These are phyloP conservation scores for Nudaria mundana DNA, from an alignment of 2,888 invertebrate species.

Conservation along the genomic window DNA sequence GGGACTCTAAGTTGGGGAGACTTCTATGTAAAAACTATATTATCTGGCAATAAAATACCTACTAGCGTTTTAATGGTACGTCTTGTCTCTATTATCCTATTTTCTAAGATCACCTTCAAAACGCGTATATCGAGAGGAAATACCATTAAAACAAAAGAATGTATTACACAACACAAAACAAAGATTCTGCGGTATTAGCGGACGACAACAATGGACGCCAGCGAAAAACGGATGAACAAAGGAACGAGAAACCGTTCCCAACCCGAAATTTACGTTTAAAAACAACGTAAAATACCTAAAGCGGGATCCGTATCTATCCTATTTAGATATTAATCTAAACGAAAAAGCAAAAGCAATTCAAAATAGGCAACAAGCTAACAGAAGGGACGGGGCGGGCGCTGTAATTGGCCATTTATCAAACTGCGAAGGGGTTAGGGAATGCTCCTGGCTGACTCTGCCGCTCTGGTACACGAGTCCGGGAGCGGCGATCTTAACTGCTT, in stretches of 20 bases:
- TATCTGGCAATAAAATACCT: not conserved
- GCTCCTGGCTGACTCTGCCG: constrained; percentile 62
- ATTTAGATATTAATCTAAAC: constrained; percentile 82
- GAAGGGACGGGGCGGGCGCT: constrained; percentile 75
- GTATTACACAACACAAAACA: constrained; percentile 51
- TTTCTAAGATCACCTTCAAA: constrained; percentile 38
- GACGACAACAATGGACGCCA: constrained; percentile 58
- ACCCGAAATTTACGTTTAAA: constrained; percentile 78
- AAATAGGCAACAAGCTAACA: constrained; percentile 82
- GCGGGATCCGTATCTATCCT: constrained; percentile 80
- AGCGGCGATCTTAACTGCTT: constrained; percentile 32
- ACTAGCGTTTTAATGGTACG: too few relatives aligned
- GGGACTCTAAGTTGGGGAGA: too few relatives aligned
- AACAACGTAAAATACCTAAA: constrained; percentile 79
- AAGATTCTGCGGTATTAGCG: constrained; percentile 46
- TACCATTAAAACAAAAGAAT: constrained; percentile 48
- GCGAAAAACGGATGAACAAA: constrained; percentile 61
- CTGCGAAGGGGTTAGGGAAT: constrained; percentile 79
- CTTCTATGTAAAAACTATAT: too few relatives aligned
- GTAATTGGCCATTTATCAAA: constrained; percentile 83
- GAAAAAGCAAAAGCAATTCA: constrained; percentile 82
- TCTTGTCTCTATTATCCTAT: constrained; percentile 16
- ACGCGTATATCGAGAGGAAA: constrained; percentile 37
- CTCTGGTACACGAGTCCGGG: constrained; percentile 53
- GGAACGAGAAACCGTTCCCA: constrained; percentile 31